Evolutionary conservation across 2,888 invertebrate genomes (phyloP).

Genomic region (Copidosoma aretas): DNA sequence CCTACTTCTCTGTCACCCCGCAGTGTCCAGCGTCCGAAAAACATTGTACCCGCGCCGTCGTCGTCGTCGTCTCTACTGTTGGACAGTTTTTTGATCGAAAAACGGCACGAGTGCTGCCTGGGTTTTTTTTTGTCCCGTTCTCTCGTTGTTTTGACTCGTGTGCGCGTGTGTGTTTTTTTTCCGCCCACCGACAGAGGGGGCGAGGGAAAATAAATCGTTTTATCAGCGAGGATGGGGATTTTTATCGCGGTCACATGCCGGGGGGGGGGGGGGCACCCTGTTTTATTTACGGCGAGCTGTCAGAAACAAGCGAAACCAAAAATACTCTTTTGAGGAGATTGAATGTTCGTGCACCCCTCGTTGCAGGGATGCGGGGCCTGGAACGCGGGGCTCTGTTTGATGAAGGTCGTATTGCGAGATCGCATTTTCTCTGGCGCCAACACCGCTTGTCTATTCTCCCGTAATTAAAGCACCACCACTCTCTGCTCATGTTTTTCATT

Average conservation of each 20-base stretch:
- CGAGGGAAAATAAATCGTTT: too few relatives aligned
- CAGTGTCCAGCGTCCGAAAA: constrained; percentile 32
- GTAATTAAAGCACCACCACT: constrained; percentile 34
- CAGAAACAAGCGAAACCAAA: constrained; percentile 26
- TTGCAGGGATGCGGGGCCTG: too few relatives aligned
- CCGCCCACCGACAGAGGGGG: too few relatives aligned
- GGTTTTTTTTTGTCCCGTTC: background rate
- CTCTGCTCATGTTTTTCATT: background rate
- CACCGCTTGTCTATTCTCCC: constrained; percentile 37
- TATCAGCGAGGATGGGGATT: too few relatives aligned
- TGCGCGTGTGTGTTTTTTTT: too few relatives aligned
- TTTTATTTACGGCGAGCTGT: constrained; percentile 26
- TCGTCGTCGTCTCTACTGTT: background rate
- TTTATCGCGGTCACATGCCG: too few relatives aligned
- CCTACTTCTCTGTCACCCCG: background rate
- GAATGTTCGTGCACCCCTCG: background rate
- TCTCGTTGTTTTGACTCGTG: constrained; percentile 19
- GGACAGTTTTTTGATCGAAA: background rate
- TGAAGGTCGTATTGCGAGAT: constrained; percentile 43
- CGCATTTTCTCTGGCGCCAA: constrained; percentile 54
- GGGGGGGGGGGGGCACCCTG: too few relatives aligned
- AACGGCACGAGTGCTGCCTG: background rate
- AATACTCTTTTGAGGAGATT: constrained; percentile 21
- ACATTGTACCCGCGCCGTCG: constrained; percentile 23
- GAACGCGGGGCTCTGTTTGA: too few relatives aligned